A percentile compares a stretch with the other conserved stretches of the same genome.
These are phyloP conservation scores for Dolomedes plantarius DNA, from an alignment of 2,888 invertebrate species.

Conservation along the genomic window DNA sequence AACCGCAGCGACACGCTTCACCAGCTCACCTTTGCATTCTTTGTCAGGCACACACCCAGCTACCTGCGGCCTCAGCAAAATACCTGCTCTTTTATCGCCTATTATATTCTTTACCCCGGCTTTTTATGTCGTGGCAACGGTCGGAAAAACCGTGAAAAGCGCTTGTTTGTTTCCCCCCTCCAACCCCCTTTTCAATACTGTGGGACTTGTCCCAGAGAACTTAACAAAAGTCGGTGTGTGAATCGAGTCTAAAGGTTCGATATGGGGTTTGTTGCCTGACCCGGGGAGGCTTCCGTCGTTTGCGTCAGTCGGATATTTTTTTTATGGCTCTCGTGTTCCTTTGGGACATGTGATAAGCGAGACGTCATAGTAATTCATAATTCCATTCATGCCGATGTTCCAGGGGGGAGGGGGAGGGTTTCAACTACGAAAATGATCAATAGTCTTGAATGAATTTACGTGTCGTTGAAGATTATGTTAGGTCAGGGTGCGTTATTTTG, in stretches of 20 bases:
- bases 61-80: conserved; percentile 38
- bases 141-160: conserved; percentile 60
- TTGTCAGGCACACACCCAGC: neutral
- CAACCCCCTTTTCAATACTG: no score
- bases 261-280: conserved; percentile 16
- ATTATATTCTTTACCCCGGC: conserved; percentile 37
- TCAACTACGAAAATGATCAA: conserved; percentile 33
- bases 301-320: conserved; percentile 5
- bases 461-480: conserved; percentile 48
- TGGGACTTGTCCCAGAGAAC: conserved; percentile 7
- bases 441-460: conserved; percentile 49
- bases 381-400: conserved; percentile 50
- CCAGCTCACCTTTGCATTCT: neutral
- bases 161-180: conserved; percentile 40
- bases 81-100: conserved; percentile 47
- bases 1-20: conserved; percentile 19
- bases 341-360: conserved; percentile 37
- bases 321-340: conserved; percentile 53
- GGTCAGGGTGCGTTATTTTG: conserved; percentile 22
- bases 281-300: neutral
- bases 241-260: conserved; percentile 50
- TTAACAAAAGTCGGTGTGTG: conserved; percentile 51
- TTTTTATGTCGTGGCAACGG: conserved; percentile 15
- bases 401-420: no score
- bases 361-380: conserved; percentile 38